phyloP scores from a whole-genome alignment of 1,140 invertebrate species.

The Pseudomyrmex flavicornis region DNA sequence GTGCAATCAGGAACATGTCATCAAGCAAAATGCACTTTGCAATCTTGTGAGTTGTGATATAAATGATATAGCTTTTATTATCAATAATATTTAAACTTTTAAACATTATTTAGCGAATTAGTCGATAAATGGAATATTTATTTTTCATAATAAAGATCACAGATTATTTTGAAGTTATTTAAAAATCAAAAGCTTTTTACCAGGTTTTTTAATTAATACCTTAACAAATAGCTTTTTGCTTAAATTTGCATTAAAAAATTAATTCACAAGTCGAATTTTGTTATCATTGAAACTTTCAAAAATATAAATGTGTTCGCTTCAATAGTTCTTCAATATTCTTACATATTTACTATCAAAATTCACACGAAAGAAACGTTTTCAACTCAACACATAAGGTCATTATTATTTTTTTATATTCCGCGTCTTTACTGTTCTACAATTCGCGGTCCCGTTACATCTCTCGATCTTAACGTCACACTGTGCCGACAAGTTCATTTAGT shows the following conservation, averaged over 20 bases:
- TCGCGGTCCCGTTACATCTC: conserved; percentile 66
- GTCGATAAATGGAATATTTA: neutral
- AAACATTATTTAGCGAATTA: neutral
- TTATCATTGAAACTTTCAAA: neutral
- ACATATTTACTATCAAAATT: neutral
- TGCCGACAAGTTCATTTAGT: conserved; percentile 31
- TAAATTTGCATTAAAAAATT: neutral
- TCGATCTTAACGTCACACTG: conserved; percentile 53
- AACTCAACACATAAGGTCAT: conserved; percentile 14
- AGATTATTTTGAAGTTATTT: neutral
- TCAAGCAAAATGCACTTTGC: conserved; percentile 26
- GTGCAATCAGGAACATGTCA: neutral
- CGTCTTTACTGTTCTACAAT: conserved; percentile 48
- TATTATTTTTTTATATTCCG: conserved; percentile 36
- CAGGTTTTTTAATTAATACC: no score
- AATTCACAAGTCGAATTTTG: neutral
- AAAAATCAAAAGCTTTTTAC: no score
- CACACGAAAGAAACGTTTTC: neutral
- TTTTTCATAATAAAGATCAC: neutral
- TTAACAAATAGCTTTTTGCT: neutral
- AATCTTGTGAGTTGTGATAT: conserved; percentile 40
- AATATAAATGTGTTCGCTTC: neutral
- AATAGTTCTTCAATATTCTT: neutral
- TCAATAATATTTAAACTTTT: neutral
- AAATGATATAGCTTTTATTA: neutral